These are phyloP conservation scores for Lindbergichthys nudifrons DNA, from an alignment of 2,797 vertebrate species.

Conservation along the genomic window DNA sequence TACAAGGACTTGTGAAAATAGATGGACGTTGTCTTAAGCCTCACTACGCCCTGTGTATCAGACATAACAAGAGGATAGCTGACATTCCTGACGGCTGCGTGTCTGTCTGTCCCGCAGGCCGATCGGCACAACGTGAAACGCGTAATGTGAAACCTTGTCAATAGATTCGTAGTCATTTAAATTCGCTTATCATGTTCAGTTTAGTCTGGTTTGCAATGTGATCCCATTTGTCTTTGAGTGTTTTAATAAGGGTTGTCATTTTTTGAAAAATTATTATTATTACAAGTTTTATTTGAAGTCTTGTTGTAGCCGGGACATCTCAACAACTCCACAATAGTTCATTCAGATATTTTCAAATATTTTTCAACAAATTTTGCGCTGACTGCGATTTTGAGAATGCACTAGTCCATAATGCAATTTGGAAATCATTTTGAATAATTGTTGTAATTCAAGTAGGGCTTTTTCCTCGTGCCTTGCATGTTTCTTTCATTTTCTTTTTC, in stretches of 20 bases:
- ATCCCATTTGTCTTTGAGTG: conserved; percentile 3
- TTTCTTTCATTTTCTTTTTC: not conserved
- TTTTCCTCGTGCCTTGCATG: not conserved
- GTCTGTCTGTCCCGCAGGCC: conserved; percentile 30
- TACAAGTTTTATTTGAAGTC: too few relatives aligned
- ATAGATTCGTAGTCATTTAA: not conserved
- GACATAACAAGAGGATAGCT: conserved; percentile 76
- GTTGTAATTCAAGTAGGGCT: not conserved
- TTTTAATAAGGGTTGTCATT: too few relatives aligned
- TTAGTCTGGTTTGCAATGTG: not conserved
- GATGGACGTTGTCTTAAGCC: conserved; percentile 68
- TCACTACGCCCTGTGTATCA: conserved; percentile 62
- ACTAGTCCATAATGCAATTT: too few relatives aligned
- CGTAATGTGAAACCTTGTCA: conserved; percentile 16
- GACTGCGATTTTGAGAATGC: too few relatives aligned
- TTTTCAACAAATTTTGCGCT: too few relatives aligned
- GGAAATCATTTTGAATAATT: too few relatives aligned
- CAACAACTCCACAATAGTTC: too few relatives aligned
- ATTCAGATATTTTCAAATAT: too few relatives aligned
- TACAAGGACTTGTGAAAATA: conserved; percentile 75
- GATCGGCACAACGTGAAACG: conserved; percentile 22
- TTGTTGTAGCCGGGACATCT: too few relatives aligned
- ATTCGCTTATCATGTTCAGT: not conserved
- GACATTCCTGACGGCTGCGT: conserved; percentile 64
- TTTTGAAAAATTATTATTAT: too few relatives aligned